A percentile compares a stretch with the other conserved stretches of the same genome.
phyloP scores from a whole-genome alignment of 2,888 invertebrate species.

The Philonicus albiceps region DNA sequence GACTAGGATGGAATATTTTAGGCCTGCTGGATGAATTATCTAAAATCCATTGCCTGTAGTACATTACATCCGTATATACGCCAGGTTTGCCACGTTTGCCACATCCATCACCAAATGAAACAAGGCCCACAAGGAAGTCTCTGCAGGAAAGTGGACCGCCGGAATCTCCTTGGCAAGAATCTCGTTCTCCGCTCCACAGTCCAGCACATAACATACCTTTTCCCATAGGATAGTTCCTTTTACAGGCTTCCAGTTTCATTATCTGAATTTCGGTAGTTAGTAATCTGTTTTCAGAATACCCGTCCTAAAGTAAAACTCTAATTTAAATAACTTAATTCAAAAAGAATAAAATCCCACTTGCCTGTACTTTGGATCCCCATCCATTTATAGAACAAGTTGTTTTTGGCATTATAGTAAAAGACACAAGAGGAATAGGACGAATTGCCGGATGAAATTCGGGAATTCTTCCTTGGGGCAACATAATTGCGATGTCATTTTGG shows the following conservation, averaged over 20 bases:
- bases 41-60: slow-evolving; percentile 7
- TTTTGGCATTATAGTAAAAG: no score
- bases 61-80: neutral
- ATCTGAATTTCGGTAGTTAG: neutral
- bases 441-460: neutral
- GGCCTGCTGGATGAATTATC: neutral
- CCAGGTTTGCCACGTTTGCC: neutral
- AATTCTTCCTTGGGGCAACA: neutral
- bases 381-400: neutral
- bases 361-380: neutral
- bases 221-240: neutral
- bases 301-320: neutral
- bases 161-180: slow-evolving; percentile 8
- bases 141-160: neutral
- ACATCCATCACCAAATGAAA: slow-evolving; percentile 19
- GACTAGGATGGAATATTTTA: neutral
- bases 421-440: neutral
- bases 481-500: neutral
- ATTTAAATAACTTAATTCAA: neutral
- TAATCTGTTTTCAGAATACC: neutral
- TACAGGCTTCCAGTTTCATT: neutral
- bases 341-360: neutral
- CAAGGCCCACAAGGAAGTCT: neutral
- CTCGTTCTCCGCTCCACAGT: neutral
- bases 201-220: neutral